These are phyloP conservation scores for Macroramphosus scolopax DNA, from an alignment of 2,797 vertebrate genomes.

Conservation along the genomic window DNA sequence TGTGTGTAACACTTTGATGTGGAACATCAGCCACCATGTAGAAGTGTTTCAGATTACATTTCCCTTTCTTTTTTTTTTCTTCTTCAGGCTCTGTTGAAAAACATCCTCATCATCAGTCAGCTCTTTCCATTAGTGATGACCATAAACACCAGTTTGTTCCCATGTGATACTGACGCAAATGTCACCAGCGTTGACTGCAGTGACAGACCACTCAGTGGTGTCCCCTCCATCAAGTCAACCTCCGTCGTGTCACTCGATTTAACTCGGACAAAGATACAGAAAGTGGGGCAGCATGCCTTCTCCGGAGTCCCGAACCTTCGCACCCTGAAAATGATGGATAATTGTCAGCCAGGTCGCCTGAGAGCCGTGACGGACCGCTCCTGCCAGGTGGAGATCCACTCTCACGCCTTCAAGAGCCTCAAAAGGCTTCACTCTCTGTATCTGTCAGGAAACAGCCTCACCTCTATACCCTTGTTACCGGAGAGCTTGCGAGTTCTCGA, in stretches of 20 bases:
- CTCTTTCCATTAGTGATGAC: conserved; percentile 52
- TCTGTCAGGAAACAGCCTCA: conserved; percentile 82
- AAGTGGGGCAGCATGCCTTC: conserved; percentile 62
- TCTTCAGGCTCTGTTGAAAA: conserved; percentile 62
- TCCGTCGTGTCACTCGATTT: conserved; percentile 72
- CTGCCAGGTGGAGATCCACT: conserved; percentile 76
- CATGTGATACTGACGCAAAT: conserved; percentile 75
- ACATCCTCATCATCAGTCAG: conserved; percentile 51
- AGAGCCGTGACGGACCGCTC: conserved; percentile 44
- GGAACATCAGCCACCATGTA: too few relatives aligned
- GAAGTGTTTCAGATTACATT: too few relatives aligned
- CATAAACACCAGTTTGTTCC: conserved; percentile 76
- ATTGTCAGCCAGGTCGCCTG: conserved; percentile 71
- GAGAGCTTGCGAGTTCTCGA: conserved; percentile 67
- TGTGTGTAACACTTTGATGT: too few relatives aligned
- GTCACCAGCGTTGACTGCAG: conserved; percentile 72
- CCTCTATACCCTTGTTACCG: conserved; percentile 77
- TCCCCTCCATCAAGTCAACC: conserved; percentile 69
- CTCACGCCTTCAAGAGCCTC: conserved; percentile 69
- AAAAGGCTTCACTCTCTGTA: conserved; percentile 66
- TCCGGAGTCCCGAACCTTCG: conserved; percentile 69
- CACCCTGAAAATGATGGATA: conserved; percentile 75
- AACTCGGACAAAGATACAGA: conserved; percentile 68
- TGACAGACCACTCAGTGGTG: conserved; percentile 57
- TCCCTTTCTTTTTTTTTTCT: too few relatives aligned